A percentile compares a stretch with the other conserved stretches of the same genome.
These are phyloP conservation scores for Argyresthia albistria DNA, from an alignment of 2,888 invertebrate species.

Conservation along the genomic window DNA sequence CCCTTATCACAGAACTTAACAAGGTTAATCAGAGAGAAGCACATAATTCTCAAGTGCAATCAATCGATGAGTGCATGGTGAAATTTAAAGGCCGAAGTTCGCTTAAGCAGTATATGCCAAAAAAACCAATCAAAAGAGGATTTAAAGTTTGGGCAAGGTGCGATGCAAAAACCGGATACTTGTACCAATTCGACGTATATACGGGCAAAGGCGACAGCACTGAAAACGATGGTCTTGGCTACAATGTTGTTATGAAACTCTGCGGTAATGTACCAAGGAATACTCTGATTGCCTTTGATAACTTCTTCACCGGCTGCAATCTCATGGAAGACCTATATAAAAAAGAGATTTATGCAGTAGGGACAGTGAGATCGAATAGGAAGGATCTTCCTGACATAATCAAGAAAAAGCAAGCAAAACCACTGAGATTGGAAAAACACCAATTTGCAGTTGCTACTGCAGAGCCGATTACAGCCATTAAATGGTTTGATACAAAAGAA, in stretches of 20 bases:
- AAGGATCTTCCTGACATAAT: conserved; percentile 19
- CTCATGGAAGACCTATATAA: conserved; percentile 16
- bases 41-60: conserved; percentile 13
- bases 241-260: conserved; percentile 13
- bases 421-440: conserved; percentile 18
- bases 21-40: conserved; percentile 14
- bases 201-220: conserved; percentile 16
- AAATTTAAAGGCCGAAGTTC: conserved; percentile 20
- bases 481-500: conserved; percentile 15
- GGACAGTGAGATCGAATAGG: conserved; percentile 20
- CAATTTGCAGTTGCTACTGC: conserved; percentile 20
- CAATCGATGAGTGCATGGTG: conserved; percentile 21
- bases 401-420: conserved; percentile 16
- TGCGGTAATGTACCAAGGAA: conserved; percentile 4
- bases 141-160: conserved; percentile 8
- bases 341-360: conserved; percentile 19
- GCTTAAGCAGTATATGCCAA: conserved; percentile 20
- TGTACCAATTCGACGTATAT: conserved; percentile 16
- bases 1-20: conserved; percentile 15
- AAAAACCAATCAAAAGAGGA: conserved; percentile 12
- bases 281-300: conserved; percentile 5
- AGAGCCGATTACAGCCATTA: conserved; percentile 12
- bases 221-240: conserved; percentile 16
- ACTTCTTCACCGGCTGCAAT: conserved; percentile 6
- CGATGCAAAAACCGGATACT: conserved; percentile 6